phyloP scores from a whole-genome alignment of 2,888 invertebrate genomes.

The Cryptus armator region DNA sequence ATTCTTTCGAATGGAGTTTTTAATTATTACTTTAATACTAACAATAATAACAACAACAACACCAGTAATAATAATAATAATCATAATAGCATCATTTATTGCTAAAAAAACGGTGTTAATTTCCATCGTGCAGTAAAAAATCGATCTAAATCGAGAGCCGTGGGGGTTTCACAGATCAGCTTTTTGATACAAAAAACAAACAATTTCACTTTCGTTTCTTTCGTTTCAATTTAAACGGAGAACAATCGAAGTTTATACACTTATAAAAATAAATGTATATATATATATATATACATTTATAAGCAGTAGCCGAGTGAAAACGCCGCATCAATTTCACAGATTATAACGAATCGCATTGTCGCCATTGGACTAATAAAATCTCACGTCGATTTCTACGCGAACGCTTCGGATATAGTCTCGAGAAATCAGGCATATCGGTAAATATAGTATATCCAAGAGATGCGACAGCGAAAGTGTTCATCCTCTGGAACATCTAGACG shows the following conservation, averaged over 20 bases:
- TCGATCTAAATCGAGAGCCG: not conserved
- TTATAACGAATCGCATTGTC: constrained; percentile 31
- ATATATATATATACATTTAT: not conserved
- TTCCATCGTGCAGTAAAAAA: not conserved
- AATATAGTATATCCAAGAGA: constrained; percentile 22
- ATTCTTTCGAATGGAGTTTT: too few species aligned
- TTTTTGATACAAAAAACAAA: not conserved
- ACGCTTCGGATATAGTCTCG: constrained; percentile 19
- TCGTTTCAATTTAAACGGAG: not conserved
- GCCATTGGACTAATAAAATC: constrained; percentile 29
- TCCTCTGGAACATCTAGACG: constrained; percentile 68
- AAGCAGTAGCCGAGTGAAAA: constrained; percentile 13
- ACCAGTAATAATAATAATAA: too few species aligned
- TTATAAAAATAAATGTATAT: not conserved
- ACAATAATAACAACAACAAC: too few species aligned
- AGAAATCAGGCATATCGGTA: constrained; percentile 69
- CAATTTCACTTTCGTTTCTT: constrained; percentile 16
- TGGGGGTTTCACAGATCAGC: not conserved
- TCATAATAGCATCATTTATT: too few species aligned
- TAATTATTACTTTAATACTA: too few species aligned
- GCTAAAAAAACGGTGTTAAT: not conserved
- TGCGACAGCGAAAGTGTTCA: constrained; percentile 74
- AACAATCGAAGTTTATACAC: not conserved
- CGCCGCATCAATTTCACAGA: constrained; percentile 31
- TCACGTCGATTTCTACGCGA: constrained; percentile 45